Base-by-base conservation (phyloP, 2,113 vertebrate genomes). In the Pachycephala philippinensis region DNA sequence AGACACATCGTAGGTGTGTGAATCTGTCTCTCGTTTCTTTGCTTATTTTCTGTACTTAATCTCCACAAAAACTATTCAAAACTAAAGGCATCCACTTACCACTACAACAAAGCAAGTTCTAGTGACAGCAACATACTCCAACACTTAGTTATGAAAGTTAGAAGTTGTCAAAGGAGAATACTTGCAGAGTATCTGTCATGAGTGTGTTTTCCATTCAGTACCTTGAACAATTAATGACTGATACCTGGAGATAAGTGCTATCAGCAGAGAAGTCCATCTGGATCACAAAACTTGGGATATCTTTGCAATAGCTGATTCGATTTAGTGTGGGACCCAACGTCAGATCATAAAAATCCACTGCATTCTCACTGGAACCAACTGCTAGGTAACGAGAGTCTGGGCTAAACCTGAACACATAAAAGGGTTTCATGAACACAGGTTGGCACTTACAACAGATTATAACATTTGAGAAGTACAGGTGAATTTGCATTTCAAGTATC, bases 241-340 rank as follows among this genome's bases (percentile, higher is more conserved):
- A 71, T 97, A 99, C 99, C 99, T 99, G 99, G 91, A 99, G 97
- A 72, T 98, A 98, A 44, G 90, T 93, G 97, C 99, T 98, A 54
- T 99, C 99, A 7, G 99, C 99, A 74, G 99, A 99, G 93, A 99
- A 99, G 97, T 99, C 99, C 98, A 99, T 99, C 91, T 99, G 99
- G 95, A 99, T 98, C 83, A 99, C 99, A 50, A 99, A 99, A 97
- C 99, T 99, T 74, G 99, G 98, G 79, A 99, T 99, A 96, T 99
- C 99, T 97, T 98, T 98, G 98, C 99, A 99, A 96, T 99, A 99
- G 98, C 99, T 99, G 96, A 99, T 98, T 68, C 99, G 98, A 97
- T 99, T 99, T 30, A 99, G 98, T 35, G 99, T 98, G 17, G 99
- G 99, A 59, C 99, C 99, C 90, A 99, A 91, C 0, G 98, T 99